Evolutionary conservation across 2,797 vertebrate genomes (phyloP).

Genomic region (Catharus ustulatus): DNA sequence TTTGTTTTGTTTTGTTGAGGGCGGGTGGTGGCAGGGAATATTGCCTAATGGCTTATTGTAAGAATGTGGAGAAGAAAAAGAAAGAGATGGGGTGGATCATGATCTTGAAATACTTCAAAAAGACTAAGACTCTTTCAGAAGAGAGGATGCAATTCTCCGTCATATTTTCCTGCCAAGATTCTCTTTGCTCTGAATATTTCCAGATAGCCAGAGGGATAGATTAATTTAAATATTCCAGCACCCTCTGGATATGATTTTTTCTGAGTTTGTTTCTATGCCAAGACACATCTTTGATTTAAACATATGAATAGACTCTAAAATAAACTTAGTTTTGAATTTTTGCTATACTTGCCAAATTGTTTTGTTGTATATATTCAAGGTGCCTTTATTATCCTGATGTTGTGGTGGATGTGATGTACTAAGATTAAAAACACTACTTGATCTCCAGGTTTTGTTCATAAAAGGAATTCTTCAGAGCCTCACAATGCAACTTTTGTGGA

Average conservation of each 20-base stretch:
- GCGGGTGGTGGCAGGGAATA: no score
- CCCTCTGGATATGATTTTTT: background rate
- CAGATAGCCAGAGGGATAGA: background rate
- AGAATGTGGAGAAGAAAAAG: background rate
- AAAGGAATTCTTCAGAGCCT: background rate
- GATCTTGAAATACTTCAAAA: background rate
- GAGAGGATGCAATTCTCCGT: rapidly evolving
- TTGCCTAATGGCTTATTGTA: rapidly evolving
- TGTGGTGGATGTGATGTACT: no score
- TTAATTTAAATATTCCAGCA: background rate
- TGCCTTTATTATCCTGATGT: background rate
- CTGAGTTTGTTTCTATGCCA: background rate
- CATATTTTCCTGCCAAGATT: background rate
- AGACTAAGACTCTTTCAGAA: background rate
- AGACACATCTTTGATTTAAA: background rate
- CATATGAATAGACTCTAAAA: background rate
- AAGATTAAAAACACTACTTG: background rate
- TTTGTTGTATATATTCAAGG: background rate
- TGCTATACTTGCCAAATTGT: background rate
- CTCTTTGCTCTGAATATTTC: background rate
- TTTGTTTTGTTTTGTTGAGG: rapidly evolving
- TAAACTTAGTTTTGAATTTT: background rate
- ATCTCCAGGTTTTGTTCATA: background rate
- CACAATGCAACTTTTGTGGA: background rate
- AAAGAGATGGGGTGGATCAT: rapidly evolving